These are phyloP conservation scores for Nasua narica DNA, from an alignment of 2,797 vertebrate genomes.

Conservation along the genomic window DNA sequence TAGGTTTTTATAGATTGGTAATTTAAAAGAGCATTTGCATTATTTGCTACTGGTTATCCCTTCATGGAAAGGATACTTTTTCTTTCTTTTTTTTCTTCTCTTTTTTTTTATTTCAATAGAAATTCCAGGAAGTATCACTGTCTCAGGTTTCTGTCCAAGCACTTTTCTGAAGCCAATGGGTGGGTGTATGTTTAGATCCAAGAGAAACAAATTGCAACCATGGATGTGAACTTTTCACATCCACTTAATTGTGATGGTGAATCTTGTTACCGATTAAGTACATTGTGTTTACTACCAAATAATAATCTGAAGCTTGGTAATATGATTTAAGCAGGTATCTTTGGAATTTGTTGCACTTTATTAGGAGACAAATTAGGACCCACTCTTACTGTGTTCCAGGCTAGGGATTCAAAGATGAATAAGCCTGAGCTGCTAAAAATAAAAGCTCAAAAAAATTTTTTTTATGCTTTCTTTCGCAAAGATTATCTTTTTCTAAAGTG, in stretches of 20 bases:
- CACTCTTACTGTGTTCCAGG: not conserved
- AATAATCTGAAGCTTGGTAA: not conserved
- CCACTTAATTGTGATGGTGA: not conserved
- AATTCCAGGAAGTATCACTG: constrained; percentile 53
- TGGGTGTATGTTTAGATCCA: constrained; percentile 66
- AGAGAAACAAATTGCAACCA: constrained; percentile 65
- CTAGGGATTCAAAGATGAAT: not conserved
- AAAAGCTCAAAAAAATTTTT: constrained; percentile 24
- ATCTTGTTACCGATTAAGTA: not conserved
- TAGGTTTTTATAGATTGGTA: not conserved
- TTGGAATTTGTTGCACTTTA: not conserved
- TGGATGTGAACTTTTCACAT: constrained; percentile 63
- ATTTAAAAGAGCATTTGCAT: not conserved
- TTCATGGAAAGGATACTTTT: not conserved
- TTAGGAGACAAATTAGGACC: not conserved
- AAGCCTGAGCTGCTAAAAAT: constrained; percentile 22
- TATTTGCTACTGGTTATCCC: not conserved
- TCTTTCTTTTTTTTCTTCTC: too few relatives aligned
- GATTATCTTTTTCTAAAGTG: constrained; percentile 10
- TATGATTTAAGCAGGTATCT: not conserved
- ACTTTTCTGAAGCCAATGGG: constrained; percentile 63
- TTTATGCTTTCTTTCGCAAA: constrained; percentile 26
- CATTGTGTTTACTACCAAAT: not conserved
- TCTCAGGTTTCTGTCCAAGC: constrained; percentile 49
- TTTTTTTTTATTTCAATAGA: not conserved